Conservation (phyloP, 1,140 invertebrate genomes). For the Harpegnathos saltator region DNA sequence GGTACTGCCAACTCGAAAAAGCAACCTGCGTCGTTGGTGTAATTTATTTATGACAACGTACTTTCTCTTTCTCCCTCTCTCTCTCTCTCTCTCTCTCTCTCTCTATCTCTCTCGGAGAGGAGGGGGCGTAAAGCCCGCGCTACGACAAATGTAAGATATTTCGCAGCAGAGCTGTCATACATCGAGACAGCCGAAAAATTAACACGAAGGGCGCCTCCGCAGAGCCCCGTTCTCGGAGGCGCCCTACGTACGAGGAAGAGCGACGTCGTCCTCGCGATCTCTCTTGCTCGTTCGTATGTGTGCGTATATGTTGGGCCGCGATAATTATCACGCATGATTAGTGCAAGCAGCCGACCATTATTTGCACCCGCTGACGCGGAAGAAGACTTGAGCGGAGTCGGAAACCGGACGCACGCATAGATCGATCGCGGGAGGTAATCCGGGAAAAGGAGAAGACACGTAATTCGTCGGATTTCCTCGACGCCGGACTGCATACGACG, state of each 20-base stretch:
- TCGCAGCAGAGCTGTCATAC: too few species aligned
- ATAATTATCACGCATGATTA: too few species aligned
- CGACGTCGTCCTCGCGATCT: too few species aligned
- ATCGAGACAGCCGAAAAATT: too few species aligned
- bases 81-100: too few species aligned
- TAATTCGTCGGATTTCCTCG: slow-evolving; percentile 58
- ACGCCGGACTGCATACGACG: slow-evolving; percentile 10
- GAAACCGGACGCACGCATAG: slow-evolving; percentile 40
- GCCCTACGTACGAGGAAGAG: too few species aligned
- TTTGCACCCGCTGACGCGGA: neutral
- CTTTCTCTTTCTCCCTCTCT: too few species aligned
- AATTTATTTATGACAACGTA: slow-evolving; percentile 71
- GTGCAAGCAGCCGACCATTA: too few species aligned
- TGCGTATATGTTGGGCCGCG: too few species aligned
- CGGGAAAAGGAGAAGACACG: slow-evolving; percentile 30
- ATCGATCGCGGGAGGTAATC: slow-evolving; percentile 48
- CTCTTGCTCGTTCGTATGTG: too few species aligned
- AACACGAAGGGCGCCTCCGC: too few species aligned
- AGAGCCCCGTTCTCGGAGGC: too few species aligned
- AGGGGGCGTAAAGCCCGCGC: slow-evolving; percentile 1
- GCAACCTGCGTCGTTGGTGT: neutral
- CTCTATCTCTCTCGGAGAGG: neutral
- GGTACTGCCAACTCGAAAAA: slow-evolving; percentile 31
- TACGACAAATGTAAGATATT: neutral
- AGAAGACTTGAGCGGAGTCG: slow-evolving; percentile 40